Base-by-base conservation (phyloP, 2,797 vertebrate genomes). In the Sebastes oblongus region DNA sequence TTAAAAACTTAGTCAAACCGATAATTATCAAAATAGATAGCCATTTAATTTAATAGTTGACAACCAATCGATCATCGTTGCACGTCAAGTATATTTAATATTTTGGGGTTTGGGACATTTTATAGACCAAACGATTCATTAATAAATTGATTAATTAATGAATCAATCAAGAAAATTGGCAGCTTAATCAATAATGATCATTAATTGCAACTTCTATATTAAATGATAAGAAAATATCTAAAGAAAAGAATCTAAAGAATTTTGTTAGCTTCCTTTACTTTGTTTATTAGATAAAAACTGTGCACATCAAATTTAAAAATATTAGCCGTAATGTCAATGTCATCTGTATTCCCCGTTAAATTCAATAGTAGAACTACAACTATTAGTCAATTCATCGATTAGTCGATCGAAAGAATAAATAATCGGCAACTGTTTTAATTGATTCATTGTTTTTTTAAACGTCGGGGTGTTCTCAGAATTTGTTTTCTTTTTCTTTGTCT, bases 1-100 rank as follows among this genome's bases (percentile, higher is more conserved):
- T 36, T 16, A 16, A 14, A 42, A 42, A 42, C 0, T 0, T 16
- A 0, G 13, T 42, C 3, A 42, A 42, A 42, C 14, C 0, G 3
- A 42, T 42, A 16, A 42, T 42, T 42, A 42, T 16, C 39, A 42
- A 16, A 42, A 16, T 42, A 42, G 39, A 14, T 42, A 36, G 36
- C 36, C 12, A 0, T 39, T 39, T 39, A 39, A 39, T 39, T 39
- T 14, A 39, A 39, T 39, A 39, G 36, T 39, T 39, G 36, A 39
- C 36, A 39, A 39, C 36, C 5, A 39, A 39, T 39, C 36, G 12
- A 39, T 39, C 0, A 39, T 39, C 36, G 36, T 42, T 16, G 39
- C 39, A 42, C 1, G 5, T 42, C 39, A 14, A 50, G 46, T 25
- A 9, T 29, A 46, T 20, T 8, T 18, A 34, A 59, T 42, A 42